A percentile compares a stretch with the other conserved stretches of the same genome.
Evolutionary conservation across 2,113 vertebrate species (phyloP).

Genomic region (Glareola pratincola): DNA sequence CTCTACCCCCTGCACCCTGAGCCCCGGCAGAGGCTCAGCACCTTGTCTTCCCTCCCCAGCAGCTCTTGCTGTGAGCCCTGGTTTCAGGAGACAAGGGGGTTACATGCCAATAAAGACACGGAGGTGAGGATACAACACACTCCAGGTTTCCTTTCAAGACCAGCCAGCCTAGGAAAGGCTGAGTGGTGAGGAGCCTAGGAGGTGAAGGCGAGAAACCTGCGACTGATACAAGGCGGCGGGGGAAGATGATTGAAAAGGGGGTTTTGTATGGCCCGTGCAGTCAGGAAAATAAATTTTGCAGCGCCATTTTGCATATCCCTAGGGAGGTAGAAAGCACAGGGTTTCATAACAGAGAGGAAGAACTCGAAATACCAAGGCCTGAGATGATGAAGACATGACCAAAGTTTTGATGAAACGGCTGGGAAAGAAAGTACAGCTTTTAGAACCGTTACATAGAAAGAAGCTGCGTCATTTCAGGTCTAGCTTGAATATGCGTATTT

Average conservation of each 20-base stretch:
- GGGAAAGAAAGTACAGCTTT: neutral
- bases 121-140: neutral
- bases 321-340: neutral
- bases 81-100: neutral
- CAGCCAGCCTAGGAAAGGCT: neutral
- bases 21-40: neutral
- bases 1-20: neutral
- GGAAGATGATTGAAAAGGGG: neutral
- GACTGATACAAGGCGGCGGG: neutral
- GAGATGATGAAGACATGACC: neutral
- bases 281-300: neutral
- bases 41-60: neutral
- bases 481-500: conserved; percentile 30
- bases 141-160: neutral
- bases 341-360: conserved; percentile 1
- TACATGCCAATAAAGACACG: neutral
- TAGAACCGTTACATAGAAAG: neutral
- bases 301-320: neutral
- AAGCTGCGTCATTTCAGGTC: conserved; percentile 45
- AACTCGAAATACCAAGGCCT: neutral
- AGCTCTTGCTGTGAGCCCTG: neutral
- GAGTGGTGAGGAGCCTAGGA: neutral
- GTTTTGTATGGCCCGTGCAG: neutral
- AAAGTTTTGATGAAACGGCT: neutral
- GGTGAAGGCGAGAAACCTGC: neutral